These are phyloP conservation scores for Siniperca undulata DNA, from an alignment of 2,797 vertebrate species.

Conservation along the genomic window DNA sequence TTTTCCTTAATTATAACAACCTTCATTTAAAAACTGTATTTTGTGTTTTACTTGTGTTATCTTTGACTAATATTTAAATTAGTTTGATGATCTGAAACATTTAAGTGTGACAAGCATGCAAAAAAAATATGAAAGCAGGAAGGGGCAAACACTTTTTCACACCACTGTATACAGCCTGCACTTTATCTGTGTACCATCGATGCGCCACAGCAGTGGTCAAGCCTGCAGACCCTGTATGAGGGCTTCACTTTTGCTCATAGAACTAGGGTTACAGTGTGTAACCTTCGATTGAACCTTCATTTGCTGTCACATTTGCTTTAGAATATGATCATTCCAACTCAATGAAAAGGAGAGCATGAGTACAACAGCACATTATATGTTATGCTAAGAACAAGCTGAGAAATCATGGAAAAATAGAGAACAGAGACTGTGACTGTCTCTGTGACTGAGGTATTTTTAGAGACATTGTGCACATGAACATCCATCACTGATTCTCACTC, in stretches of 20 bases:
- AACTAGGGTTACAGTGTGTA: not conserved
- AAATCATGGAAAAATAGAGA: conserved; percentile 31
- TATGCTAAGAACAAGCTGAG: conserved; percentile 21
- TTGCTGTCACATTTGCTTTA: conserved; percentile 1
- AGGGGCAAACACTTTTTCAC: no score
- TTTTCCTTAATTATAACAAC: no score
- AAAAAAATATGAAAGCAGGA: no score
- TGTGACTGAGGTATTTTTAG: conserved; percentile 76
- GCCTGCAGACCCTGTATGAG: not conserved
- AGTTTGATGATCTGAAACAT: no score
- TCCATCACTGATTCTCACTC: conserved; percentile 68
- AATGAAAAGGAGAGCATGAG: conserved; percentile 3
- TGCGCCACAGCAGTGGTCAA: not conserved
- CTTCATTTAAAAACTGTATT: no score
- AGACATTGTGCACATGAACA: conserved; percentile 64
- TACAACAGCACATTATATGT: not conserved
- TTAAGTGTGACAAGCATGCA: no score
- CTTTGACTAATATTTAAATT: no score
- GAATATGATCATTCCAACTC: not conserved
- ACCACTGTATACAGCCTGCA: no score
- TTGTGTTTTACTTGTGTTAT: no score
- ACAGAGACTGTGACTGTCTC: conserved; percentile 57
- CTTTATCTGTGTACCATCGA: no score
- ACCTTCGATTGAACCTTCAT: not conserved
- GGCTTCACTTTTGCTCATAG: not conserved